Percentiles rank a stretch among this genome's conserved stretches.
Evolutionary conservation across 1,140 invertebrate species (phyloP).

Genomic region (Papilio polyxenes): DNA sequence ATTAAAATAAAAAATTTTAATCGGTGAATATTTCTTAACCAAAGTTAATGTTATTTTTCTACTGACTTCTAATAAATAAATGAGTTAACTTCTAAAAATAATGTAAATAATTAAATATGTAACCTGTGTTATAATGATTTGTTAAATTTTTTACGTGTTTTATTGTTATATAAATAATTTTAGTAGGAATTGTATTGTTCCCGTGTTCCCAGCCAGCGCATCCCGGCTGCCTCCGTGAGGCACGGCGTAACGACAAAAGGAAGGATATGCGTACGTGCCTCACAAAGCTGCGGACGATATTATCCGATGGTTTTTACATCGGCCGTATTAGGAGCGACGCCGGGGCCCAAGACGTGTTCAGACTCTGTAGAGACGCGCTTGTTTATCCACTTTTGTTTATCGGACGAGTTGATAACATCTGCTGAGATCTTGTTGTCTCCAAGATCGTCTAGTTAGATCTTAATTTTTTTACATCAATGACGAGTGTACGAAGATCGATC

Average conservation of each 20-base stretch:
- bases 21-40: no score
- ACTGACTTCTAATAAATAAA: not conserved
- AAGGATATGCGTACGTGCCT: slow-evolving; percentile 66
- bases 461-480: slow-evolving; percentile 42
- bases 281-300: slow-evolving; percentile 65
- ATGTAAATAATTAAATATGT: not conserved
- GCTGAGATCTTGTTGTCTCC: slow-evolving; percentile 35
- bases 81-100: not conserved
- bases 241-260: slow-evolving; percentile 55
- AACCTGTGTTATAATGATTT: no score
- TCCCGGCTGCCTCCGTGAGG: slow-evolving; percentile 31
- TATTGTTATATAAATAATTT: slow-evolving; percentile 2
- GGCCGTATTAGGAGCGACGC: slow-evolving; percentile 58
- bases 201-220: slow-evolving; percentile 25
- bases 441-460: slow-evolving; percentile 37
- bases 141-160: not conserved
- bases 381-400: slow-evolving; percentile 40
- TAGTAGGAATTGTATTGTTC: slow-evolving; percentile 26
- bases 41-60: not conserved
- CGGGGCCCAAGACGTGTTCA: slow-evolving; percentile 44
- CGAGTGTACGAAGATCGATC: slow-evolving; percentile 9
- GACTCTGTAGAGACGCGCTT: slow-evolving; percentile 37
- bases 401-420: slow-evolving; percentile 35
- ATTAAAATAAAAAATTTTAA: no score
- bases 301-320: slow-evolving; percentile 55